A percentile compares a stretch with the other conserved stretches of the same genome.
These are phyloP conservation scores for Murina feae DNA, from an alignment of 2,113 vertebrate species.

Conservation along the genomic window DNA sequence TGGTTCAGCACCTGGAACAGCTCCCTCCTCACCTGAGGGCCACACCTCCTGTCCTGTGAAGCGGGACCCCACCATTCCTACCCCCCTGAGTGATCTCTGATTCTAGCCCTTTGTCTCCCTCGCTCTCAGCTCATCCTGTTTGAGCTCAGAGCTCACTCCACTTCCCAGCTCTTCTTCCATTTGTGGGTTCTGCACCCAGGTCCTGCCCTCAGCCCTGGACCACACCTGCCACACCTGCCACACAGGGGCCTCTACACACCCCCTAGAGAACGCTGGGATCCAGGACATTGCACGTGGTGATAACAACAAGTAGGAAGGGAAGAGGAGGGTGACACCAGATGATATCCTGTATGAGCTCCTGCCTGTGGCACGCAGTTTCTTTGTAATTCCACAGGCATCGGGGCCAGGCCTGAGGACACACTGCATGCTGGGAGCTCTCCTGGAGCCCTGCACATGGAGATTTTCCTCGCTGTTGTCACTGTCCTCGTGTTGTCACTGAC, in stretches of 20 bases:
- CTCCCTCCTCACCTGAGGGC: not conserved
- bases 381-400: rapidly evolving
- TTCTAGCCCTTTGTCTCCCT: not conserved
- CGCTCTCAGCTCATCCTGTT: not conserved
- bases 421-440: rapidly evolving
- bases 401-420: rapidly evolving
- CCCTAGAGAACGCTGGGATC: not conserved
- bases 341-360: rapidly evolving
- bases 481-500: rapidly evolving
- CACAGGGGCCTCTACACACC: not conserved
- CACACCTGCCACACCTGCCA: not conserved
- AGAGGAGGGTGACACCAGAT: rapidly evolving
- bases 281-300: rapidly evolving
- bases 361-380: rapidly evolving
- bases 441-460: rapidly evolving
- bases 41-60: not conserved
- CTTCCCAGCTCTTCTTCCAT: rapidly evolving
- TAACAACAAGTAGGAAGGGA: not conserved
- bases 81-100: rapidly evolving
- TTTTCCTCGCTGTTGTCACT: not conserved
- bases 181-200: rapidly evolving
- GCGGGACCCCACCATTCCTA: rapidly evolving
- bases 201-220: not conserved
- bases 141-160: not conserved
- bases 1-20: not conserved